phyloP scores from a whole-genome alignment of 1,140 invertebrate species.

The Metopolophium dirhodum region DNA sequence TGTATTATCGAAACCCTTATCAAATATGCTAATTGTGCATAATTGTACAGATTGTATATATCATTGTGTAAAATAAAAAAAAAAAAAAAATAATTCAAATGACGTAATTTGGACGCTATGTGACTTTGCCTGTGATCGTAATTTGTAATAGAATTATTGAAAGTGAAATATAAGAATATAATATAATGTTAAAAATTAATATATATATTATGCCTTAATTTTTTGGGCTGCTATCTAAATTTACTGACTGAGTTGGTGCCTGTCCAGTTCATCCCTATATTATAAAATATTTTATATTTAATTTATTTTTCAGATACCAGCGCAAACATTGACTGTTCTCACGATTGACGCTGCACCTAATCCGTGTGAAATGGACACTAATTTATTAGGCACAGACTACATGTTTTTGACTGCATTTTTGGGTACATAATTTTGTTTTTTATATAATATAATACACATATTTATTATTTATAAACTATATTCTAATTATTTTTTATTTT shows the following conservation, averaged over 20 bases:
- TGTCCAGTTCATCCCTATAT: background rate
- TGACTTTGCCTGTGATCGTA: too few relatives aligned
- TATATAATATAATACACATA: background rate
- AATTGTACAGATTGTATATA: too few relatives aligned
- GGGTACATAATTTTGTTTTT: slow-evolving; percentile 65
- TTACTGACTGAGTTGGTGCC: background rate
- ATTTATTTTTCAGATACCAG: slow-evolving; percentile 37
- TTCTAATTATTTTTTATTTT: background rate
- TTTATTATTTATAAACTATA: background rate
- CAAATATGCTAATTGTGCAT: too few relatives aligned
- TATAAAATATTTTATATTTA: background rate
- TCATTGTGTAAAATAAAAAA: too few relatives aligned
- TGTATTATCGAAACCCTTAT: too few relatives aligned
- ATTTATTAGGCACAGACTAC: slow-evolving; percentile 81
- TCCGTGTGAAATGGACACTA: slow-evolving; percentile 52
- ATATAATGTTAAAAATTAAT: too few relatives aligned
- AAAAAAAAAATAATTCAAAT: too few relatives aligned
- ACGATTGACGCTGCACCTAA: slow-evolving; percentile 64
- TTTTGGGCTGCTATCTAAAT: background rate
- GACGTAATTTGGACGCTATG: too few relatives aligned
- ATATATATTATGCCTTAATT: background rate
- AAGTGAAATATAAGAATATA: too few relatives aligned
- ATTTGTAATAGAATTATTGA: background rate
- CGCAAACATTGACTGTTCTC: slow-evolving; percentile 53
- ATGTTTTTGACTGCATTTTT: slow-evolving; percentile 88